Percentiles rank a stretch among this genome's conserved stretches.
Evolutionary conservation across 23 tunicate species (phyloP).

Genomic region (Ciona savignyi): DNA sequence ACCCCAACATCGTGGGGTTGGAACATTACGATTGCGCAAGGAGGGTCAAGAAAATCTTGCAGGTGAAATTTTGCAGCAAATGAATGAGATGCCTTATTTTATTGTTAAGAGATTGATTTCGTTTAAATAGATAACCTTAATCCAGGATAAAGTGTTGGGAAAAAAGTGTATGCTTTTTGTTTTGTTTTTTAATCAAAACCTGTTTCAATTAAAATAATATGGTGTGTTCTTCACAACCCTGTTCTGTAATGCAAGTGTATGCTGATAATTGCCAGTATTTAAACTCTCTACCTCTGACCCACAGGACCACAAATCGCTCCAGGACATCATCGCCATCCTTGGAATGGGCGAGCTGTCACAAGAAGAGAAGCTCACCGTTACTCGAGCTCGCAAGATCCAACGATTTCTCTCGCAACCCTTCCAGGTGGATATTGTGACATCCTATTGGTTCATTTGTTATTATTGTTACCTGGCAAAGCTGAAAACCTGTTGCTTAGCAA

Average conservation of each 20-base stretch:
- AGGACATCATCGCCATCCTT: slow-evolving; percentile 98
- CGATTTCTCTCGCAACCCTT: slow-evolving; percentile 98
- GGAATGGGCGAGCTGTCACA: slow-evolving; percentile 99
- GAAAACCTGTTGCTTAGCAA: too few relatives aligned
- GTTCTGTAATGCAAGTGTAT: too few relatives aligned
- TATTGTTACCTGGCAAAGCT: background rate
- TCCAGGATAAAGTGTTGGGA: too few relatives aligned
- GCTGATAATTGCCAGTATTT: too few relatives aligned
- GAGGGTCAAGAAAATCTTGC: slow-evolving; percentile 97
- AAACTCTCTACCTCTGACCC: too few relatives aligned
- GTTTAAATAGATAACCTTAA: too few relatives aligned
- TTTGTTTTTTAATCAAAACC: too few relatives aligned
- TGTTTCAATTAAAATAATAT: background rate
- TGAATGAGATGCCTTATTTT: too few relatives aligned
- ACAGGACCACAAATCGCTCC: slow-evolving; percentile 96
- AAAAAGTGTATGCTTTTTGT: too few relatives aligned
- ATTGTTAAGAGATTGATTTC: too few relatives aligned
- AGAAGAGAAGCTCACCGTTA: slow-evolving; percentile 95
- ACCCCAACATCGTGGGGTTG: slow-evolving; percentile 99
- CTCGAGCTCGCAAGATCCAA: slow-evolving; percentile 97
- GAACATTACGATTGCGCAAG: slow-evolving; percentile 99
- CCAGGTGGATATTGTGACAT: slow-evolving; percentile 38
- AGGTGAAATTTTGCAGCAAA: too few relatives aligned
- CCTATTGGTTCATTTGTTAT: background rate
- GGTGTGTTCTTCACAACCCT: too few relatives aligned